Conservation (phyloP, 1,140 invertebrate genomes). For the Tetranychus cinnabarinus region DNA sequence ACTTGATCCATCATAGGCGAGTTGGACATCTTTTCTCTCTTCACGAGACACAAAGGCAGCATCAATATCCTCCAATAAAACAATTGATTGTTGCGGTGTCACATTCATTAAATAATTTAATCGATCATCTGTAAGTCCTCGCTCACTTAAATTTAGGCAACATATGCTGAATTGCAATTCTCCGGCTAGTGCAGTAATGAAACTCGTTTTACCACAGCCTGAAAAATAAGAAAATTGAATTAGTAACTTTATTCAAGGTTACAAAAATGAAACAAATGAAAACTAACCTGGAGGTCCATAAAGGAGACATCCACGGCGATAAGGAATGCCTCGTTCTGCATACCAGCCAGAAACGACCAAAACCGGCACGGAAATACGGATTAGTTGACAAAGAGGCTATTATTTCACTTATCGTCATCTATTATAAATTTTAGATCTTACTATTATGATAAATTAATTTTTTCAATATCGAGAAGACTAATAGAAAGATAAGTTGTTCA, state of each 20-base stretch:
- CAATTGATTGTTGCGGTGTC: conserved; percentile 68
- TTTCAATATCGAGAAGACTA: too few species aligned
- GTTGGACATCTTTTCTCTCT: conserved; percentile 41
- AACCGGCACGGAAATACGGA: conserved; percentile 94
- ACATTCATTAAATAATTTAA: conserved; percentile 77
- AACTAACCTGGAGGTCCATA: conserved; percentile 70
- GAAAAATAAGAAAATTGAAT: not conserved
- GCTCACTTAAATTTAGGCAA: conserved; percentile 82
- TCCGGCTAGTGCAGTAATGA: conserved; percentile 82
- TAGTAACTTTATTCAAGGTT: not conserved
- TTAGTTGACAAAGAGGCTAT: conserved; percentile 59
- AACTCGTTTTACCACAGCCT: conserved; percentile 82
- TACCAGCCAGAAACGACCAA: conserved; percentile 85
- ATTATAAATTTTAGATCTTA: too few species aligned
- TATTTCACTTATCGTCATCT: conserved; percentile 24
- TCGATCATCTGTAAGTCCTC: conserved; percentile 80
- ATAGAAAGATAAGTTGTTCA: too few species aligned
- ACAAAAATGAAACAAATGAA: not conserved
- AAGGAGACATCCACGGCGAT: conserved; percentile 56
- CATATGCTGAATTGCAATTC: conserved; percentile 88
- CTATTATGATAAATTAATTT: too few species aligned
- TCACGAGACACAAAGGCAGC: conserved; percentile 79
- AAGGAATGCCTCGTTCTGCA: conserved; percentile 50
- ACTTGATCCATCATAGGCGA: conserved; percentile 77
- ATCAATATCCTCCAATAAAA: conserved; percentile 92